Base-by-base conservation (phyloP, 2,888 invertebrate genomes). In the Spatulosminthurus flaviceps region DNA sequence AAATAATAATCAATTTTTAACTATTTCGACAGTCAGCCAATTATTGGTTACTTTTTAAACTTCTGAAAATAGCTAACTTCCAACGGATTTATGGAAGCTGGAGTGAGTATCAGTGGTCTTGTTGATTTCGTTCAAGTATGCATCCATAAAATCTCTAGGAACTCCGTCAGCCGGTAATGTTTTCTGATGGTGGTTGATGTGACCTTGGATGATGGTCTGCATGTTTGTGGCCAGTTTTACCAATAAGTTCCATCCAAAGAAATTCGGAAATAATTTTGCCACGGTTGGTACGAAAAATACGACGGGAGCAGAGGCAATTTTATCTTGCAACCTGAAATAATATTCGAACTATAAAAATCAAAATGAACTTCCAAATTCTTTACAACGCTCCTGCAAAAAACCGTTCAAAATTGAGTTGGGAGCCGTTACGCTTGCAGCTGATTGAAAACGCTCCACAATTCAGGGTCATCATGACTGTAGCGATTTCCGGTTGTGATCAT, bases 121-220 rank as follows among this genome's bases (percentile, higher is more conserved):
- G 2, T 69, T 7, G 1, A 69, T 69, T 69, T 69, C 69, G 1
- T 69, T 69, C 16, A 69, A 11, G 29, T 69, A 69, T 1, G n/a
- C 5, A 29, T 69, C 69, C 7, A 69, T 69, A 28, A 28, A 69
- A 24, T 69, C 69, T n/a, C 69, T n/a, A 4, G 66, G 69, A 22
- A 13, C 7, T 1, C 29, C 29, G 5, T 29, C 69, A 11, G 2
- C 28, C 13, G 69, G 69, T 1, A 28, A 69, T 11, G 69, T 69
- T 7, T 26, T 29, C 69, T 29, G 2, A 29, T 69, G 69, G 16
- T 69, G 24, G 11, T 26, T 19, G 1, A 69, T 24, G 19, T 24
- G 13, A n/a, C 28, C 69, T 1, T 28, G 7, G 5, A 69, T 19
- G 13, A 69, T 11, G n/a, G 11, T 2, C 4, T 29, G 1, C 16